A percentile compares a stretch with the other conserved stretches of the same genome.
Conservation (phyloP, 2,113 vertebrate genomes). For the Orthonyx spaldingii region DNA sequence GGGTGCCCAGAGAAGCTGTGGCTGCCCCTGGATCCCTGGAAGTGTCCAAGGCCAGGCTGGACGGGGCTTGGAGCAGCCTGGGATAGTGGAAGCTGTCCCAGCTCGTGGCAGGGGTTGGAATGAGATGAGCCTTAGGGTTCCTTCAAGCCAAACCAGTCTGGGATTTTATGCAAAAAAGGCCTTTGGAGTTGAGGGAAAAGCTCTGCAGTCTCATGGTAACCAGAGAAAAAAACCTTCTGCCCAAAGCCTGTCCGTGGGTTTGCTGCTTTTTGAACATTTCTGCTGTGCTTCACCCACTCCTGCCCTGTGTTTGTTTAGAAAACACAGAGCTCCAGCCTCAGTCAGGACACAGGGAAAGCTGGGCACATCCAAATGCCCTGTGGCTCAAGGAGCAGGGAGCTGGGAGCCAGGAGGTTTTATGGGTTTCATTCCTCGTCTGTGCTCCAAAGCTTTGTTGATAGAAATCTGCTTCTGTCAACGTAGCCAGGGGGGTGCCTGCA, state of each 20-base stretch:
- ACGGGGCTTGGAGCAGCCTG: neutral
- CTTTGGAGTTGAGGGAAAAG: neutral
- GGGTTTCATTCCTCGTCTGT: neutral
- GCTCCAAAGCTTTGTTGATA: constrained; percentile 51
- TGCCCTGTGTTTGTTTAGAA: neutral
- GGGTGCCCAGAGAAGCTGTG: neutral
- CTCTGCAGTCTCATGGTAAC: neutral
- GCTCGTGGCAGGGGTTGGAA: neutral
- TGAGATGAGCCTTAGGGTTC: neutral
- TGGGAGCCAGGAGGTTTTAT: neutral
- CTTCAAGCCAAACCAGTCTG: neutral
- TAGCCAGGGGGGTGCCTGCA: neutral
- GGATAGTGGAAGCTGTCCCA: neutral
- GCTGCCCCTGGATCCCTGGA: neutral
- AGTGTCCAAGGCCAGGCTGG: neutral
- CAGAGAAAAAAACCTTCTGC: neutral
- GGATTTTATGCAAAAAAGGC: neutral
- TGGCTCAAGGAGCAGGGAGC: neutral
- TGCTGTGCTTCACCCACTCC: neutral
- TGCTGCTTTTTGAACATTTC: neutral
- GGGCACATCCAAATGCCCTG: neutral
- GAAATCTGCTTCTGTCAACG: constrained; percentile 50
- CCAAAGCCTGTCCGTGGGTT: neutral
- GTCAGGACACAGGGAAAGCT: neutral
- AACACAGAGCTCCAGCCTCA: neutral